Evolutionary conservation across 2,113 vertebrate species (phyloP), one percentile per base, ranked within the genome.

Genomic region (Melozone crissalis): DNA sequence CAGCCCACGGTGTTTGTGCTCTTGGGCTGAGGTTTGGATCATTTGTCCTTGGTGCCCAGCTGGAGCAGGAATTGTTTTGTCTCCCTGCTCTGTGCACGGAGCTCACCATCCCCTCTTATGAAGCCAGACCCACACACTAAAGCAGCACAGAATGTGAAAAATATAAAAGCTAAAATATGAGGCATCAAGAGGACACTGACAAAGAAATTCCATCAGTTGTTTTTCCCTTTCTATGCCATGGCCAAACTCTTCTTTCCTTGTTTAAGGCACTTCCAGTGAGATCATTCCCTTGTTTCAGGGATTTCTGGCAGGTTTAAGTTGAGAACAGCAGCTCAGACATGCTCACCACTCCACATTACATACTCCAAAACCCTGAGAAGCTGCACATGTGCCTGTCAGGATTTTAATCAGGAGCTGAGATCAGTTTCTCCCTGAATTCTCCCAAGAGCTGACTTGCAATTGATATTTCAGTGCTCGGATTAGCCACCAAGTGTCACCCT

Each of bases 401-500:
- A 3, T 54, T 46, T 7, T 7, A 23, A 44, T 23, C 41, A 47
- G 67, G 37, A 69, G 10, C 1, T 52, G 59, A 59, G 17, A 62
- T 68, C 24, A 13, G 5, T 49, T 94, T 65, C 15, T 65, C 44
- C 49, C 30, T 4, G 13, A 66, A 14, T 39, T 35, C 30, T 39
- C 54, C 49, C 71, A 44, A 57, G n/a, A 67, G 24, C 41, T 52
- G 72, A 30, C 7, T 84, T 17, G 46, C 54, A 84, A 21, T 37
- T 35, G 72, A 14, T 86, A 61, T 57, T 94, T 96, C 85, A 96
- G 87, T 97, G 94, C 96, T 89, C 43, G 15, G 61, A 88, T 96
- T 94, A 96, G 88, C 97, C 97, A 97, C 96, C 91, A n/a, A 97
- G 97, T 97, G 97, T 97, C 97, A 96, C 97, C 87, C 95, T 97